Conservation (phyloP, 2,797 vertebrate species). For the Balearica regulorum region DNA sequence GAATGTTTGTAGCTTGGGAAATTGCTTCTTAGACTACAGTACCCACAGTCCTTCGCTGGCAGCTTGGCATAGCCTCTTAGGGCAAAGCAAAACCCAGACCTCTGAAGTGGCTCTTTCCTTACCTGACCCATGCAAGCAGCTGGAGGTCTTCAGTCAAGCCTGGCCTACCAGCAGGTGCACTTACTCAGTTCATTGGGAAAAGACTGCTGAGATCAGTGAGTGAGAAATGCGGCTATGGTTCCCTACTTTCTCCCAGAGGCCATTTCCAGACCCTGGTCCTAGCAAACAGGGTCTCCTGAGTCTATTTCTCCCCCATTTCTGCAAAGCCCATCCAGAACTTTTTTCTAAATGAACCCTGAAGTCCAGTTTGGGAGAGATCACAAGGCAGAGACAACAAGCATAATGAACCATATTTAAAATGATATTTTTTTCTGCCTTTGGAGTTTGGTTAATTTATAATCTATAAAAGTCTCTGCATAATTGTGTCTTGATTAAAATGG, state of each 20-base stretch:
- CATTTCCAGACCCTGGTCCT: background rate
- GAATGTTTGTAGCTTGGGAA: slow-evolving; percentile 49
- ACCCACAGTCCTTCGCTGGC: slow-evolving; percentile 47
- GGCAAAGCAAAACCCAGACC: background rate
- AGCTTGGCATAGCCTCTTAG: background rate
- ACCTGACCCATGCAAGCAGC: background rate
- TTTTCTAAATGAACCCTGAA: background rate
- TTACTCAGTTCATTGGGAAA: background rate
- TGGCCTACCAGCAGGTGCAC: background rate
- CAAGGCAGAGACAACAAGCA: slow-evolving; percentile 63
- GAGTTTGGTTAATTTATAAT: slow-evolving; percentile 59
- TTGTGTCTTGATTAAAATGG: slow-evolving; percentile 65
- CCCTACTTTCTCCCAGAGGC: background rate
- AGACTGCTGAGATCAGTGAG: background rate
- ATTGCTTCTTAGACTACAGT: slow-evolving; percentile 57
- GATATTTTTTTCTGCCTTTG: slow-evolving; percentile 48
- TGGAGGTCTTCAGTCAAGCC: background rate
- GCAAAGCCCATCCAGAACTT: background rate
- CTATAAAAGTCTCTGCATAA: slow-evolving; percentile 65
- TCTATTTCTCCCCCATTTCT: background rate
- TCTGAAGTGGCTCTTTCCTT: background rate
- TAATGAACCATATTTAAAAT: slow-evolving; percentile 65
- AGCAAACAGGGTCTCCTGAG: background rate
- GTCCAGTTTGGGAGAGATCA: slow-evolving; percentile 35
- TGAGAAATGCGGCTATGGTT: background rate